Evolutionary conservation across 1,140 invertebrate species (phyloP).

Genomic region (Thaumetopoea pityocampa): DNA sequence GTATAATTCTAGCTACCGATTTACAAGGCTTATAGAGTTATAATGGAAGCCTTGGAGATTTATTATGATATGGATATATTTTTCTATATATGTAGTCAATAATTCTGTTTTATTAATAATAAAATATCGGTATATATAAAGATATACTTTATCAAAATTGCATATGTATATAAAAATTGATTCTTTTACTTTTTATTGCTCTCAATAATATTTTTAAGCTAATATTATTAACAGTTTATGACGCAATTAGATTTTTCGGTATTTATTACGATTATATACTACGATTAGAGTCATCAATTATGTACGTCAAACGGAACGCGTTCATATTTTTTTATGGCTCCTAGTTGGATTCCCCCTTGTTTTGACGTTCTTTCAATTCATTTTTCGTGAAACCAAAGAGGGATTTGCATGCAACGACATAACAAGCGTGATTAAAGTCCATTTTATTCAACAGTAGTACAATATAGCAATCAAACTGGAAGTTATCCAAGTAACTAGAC

Average conservation of each 20-base stretch:
- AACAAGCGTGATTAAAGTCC: slow-evolving; percentile 20
- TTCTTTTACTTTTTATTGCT: not conserved
- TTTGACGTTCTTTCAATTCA: slow-evolving; percentile 67
- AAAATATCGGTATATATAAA: too few relatives aligned
- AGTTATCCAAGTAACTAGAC: slow-evolving; percentile 57
- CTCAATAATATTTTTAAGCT: not conserved
- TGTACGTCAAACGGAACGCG: slow-evolving; percentile 30
- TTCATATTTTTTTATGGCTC: slow-evolving; percentile 55
- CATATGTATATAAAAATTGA: too few relatives aligned
- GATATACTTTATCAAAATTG: too few relatives aligned
- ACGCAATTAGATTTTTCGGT: not conserved
- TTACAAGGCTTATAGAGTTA: too few relatives aligned
- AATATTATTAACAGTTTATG: not conserved
- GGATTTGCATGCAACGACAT: slow-evolving; percentile 27
- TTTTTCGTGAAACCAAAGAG: slow-evolving; percentile 50
- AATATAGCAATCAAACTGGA: slow-evolving; percentile 59
- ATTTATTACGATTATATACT: not conserved
- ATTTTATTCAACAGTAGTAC: slow-evolving; percentile 30
- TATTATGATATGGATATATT: too few relatives aligned
- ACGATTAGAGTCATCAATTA: not conserved
- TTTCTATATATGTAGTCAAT: too few relatives aligned
- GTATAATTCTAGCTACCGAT: too few relatives aligned
- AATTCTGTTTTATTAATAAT: too few relatives aligned
- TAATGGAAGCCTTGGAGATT: too few relatives aligned
- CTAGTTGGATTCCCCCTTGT: slow-evolving; percentile 53